These are phyloP conservation scores for Epistrophe grossulariae DNA, from an alignment of 2,888 invertebrate genomes.

Conservation along the genomic window DNA sequence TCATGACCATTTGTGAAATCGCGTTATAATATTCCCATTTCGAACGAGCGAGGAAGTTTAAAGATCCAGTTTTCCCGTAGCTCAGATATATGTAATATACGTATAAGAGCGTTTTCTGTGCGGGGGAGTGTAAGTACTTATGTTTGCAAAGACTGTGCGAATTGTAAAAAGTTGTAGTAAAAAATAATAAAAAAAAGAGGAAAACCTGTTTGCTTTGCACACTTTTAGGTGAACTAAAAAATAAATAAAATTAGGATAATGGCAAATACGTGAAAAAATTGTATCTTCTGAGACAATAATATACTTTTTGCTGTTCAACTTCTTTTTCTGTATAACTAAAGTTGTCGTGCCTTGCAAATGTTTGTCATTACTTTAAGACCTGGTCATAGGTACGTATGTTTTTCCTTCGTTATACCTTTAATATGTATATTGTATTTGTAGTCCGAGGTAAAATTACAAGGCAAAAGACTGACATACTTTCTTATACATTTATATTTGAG, in stretches of 20 bases:
- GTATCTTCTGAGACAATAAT: constrained; percentile 25
- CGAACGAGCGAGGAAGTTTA: constrained; percentile 21
- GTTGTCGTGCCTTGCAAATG: not conserved
- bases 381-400: constrained; percentile 32
- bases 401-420: not conserved
- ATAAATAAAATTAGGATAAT: constrained; percentile 73
- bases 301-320: not conserved
- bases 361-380: constrained; percentile 14
- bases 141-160: not conserved
- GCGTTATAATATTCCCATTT: constrained; percentile 53
- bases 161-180: constrained; percentile 10
- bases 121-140: constrained; percentile 9
- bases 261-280: constrained; percentile 64
- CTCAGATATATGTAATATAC: too few species aligned
- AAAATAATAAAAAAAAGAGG: constrained; percentile 27
- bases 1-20: constrained; percentile 52
- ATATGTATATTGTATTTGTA: not conserved
- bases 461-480: constrained; percentile 71
- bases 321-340: not conserved
- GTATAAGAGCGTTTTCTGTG: constrained; percentile 49
- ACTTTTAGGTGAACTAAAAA: constrained; percentile 21
- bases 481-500: constrained; percentile 3
- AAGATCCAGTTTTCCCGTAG: constrained; percentile 71
- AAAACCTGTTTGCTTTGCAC: constrained; percentile 63
- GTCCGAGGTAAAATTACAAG: not conserved